Conservation (phyloP, 2,888 invertebrate genomes). For the Ophion ventricosus region DNA sequence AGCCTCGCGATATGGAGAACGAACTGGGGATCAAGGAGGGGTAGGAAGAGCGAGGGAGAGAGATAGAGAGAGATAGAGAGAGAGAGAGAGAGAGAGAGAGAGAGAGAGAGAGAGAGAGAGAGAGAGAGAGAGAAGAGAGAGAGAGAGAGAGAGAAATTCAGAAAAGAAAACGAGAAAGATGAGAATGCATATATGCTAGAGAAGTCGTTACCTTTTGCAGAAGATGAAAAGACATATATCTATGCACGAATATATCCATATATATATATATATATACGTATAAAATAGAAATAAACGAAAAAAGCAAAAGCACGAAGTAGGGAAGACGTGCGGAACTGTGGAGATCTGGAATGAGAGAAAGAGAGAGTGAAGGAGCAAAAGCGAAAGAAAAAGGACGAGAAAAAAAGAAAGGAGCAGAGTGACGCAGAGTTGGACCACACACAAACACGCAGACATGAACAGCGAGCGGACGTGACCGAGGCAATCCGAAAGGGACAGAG, state of each 20-base stretch:
- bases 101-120: too few relatives aligned
- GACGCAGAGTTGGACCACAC: slow-evolving; percentile 80
- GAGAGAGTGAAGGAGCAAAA: slow-evolving; percentile 37
- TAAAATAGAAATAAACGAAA: slow-evolving; percentile 27
- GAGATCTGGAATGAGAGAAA: slow-evolving; percentile 27
- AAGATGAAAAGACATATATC: slow-evolving; percentile 46
- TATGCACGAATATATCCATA: background rate
- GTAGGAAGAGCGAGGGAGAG: slow-evolving; percentile 26
- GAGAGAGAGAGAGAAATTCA: too few relatives aligned
- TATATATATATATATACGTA: background rate
- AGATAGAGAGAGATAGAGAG: too few relatives aligned
- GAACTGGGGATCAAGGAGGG: slow-evolving; percentile 42
- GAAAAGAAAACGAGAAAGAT: slow-evolving; percentile 45
- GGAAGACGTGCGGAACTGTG: slow-evolving; percentile 47
- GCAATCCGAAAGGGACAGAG: slow-evolving; percentile 72
- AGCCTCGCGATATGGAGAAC: slow-evolving; percentile 52
- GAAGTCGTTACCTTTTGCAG: slow-evolving; percentile 55
- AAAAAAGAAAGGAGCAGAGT: slow-evolving; percentile 61
- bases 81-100: too few relatives aligned
- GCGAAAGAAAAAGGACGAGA: slow-evolving; percentile 50
- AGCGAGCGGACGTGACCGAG: slow-evolving; percentile 82
- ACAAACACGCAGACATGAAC: slow-evolving; percentile 81
- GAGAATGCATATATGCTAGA: slow-evolving; percentile 51
- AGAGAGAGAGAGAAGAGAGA: too few relatives aligned
- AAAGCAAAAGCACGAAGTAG: slow-evolving; percentile 56